Percentiles rank a stretch among this genome's conserved stretches.
Evolutionary conservation across 1,140 invertebrate species (phyloP).

Genomic region (Philopotamus ludificatus): DNA sequence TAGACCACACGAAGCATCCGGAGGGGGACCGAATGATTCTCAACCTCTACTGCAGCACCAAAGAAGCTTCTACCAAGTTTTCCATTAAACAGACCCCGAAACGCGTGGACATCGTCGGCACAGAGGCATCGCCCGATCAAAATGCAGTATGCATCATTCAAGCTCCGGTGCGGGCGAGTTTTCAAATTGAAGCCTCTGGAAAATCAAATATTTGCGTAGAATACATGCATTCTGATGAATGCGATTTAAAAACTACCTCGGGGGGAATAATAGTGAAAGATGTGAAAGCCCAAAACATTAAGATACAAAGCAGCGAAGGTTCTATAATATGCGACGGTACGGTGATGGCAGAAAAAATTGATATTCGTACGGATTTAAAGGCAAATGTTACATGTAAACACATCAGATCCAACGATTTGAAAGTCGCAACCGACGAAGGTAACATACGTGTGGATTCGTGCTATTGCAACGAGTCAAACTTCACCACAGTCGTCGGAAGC

Average conservation of each 20-base stretch:
- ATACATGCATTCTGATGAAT: constrained; percentile 52
- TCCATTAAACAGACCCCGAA: constrained; percentile 48
- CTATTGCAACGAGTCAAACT: constrained; percentile 54
- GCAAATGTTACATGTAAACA: constrained; percentile 50
- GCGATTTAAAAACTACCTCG: constrained; percentile 51
- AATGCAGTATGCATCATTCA: constrained; percentile 53
- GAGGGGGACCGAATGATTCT: constrained; percentile 51
- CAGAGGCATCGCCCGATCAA: constrained; percentile 46
- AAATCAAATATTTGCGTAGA: constrained; percentile 49
- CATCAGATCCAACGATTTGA: constrained; percentile 50
- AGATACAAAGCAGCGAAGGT: constrained; percentile 50
- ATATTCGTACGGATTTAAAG: constrained; percentile 49
- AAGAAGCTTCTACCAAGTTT: constrained; percentile 51
- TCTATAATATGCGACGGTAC: constrained; percentile 48
- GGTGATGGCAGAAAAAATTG: constrained; percentile 50
- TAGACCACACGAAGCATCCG: constrained; percentile 51
- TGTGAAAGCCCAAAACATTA: constrained; percentile 50
- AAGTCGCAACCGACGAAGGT: constrained; percentile 50
- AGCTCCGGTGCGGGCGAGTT: constrained; percentile 52
- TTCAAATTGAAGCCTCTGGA: constrained; percentile 52
- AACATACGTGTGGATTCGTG: constrained; percentile 52
- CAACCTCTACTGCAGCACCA: constrained; percentile 51
- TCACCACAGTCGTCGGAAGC: constrained; percentile 52
- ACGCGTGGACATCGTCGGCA: constrained; percentile 53
- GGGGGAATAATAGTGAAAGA: constrained; percentile 48